Evolutionary conservation across 2,797 vertebrate species (phyloP).

Genomic region (Poecilia gillii): DNA sequence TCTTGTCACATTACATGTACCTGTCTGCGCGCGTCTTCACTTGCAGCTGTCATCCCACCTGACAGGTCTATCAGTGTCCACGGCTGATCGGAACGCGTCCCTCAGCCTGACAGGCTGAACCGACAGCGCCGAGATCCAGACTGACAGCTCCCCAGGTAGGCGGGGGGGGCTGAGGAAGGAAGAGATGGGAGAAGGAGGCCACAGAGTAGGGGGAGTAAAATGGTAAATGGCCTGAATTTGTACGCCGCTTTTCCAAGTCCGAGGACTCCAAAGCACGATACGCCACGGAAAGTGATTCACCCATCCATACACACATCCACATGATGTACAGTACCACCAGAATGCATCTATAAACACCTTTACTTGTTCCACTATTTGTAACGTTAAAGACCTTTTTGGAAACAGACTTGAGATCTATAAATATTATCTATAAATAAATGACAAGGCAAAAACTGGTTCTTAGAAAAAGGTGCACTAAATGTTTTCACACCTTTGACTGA

Average conservation of each 20-base stretch:
- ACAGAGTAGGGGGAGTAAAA: conserved; percentile 20
- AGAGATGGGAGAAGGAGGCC: conserved; percentile 16
- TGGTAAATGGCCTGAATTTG: background rate
- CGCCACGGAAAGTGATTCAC: background rate
- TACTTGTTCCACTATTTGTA: background rate
- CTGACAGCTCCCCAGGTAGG: conserved; percentile 80
- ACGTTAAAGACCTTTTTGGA: background rate
- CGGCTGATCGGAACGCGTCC: conserved; percentile 71
- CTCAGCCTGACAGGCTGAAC: conserved; percentile 77
- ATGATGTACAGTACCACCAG: background rate
- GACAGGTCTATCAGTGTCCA: conserved; percentile 82
- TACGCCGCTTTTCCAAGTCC: background rate
- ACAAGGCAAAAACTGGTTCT: background rate
- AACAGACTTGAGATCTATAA: background rate
- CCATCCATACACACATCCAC: background rate
- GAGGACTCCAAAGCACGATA: background rate
- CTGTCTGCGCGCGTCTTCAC: conserved; percentile 70
- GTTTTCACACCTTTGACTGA: background rate
- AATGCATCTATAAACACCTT: background rate
- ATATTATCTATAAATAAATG: background rate
- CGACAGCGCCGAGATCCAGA: conserved; percentile 71
- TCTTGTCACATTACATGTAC: conserved; percentile 78
- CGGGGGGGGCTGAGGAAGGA: conserved; percentile 25
- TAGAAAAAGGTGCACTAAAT: background rate
- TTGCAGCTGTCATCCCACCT: conserved; percentile 76